Percentiles rank a stretch among this genome's conserved stretches.
These are phyloP conservation scores for Furcula furcula DNA, from an alignment of 2,888 invertebrate species.

Conservation along the genomic window DNA sequence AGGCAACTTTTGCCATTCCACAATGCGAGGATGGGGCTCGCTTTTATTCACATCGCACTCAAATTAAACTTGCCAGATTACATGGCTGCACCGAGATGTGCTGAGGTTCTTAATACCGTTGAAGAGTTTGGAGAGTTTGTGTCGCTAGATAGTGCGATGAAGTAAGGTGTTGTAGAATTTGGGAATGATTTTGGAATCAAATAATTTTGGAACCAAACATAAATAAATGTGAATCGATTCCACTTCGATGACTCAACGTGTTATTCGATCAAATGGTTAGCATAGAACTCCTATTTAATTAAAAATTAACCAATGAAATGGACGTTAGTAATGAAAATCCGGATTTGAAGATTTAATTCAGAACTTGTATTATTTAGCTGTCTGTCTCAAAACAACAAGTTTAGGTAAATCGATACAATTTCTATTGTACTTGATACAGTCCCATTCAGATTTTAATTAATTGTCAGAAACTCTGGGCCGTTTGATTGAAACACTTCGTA, in stretches of 20 bases:
- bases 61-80: conserved; percentile 57
- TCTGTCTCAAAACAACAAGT: conserved; percentile 27
- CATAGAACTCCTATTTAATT: too few species aligned
- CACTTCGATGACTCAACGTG: too few species aligned
- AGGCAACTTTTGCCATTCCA: conserved; percentile 66
- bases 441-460: conserved; percentile 66
- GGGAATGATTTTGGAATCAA: too few species aligned
- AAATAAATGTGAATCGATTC: too few species aligned
- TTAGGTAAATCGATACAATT: conserved; percentile 49
- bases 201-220: too few species aligned
- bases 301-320: too few species aligned
- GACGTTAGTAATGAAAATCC: conserved; percentile 12
- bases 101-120: conserved; percentile 16
- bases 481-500: conserved; percentile 63
- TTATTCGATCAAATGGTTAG: too few species aligned
- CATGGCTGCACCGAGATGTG: conserved; percentile 34
- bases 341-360: conserved; percentile 14
- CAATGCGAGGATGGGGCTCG: conserved; percentile 40
- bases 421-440: conserved; percentile 51
- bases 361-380: conserved; percentile 23
- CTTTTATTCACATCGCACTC: conserved; percentile 49
- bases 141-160: too few species aligned
- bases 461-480: conserved; percentile 56
- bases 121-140: conserved; percentile 30
- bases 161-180: too few species aligned